Evolutionary conservation across 2,797 vertebrate genomes (phyloP).

Genomic region (Aratinga solstitialis): DNA sequence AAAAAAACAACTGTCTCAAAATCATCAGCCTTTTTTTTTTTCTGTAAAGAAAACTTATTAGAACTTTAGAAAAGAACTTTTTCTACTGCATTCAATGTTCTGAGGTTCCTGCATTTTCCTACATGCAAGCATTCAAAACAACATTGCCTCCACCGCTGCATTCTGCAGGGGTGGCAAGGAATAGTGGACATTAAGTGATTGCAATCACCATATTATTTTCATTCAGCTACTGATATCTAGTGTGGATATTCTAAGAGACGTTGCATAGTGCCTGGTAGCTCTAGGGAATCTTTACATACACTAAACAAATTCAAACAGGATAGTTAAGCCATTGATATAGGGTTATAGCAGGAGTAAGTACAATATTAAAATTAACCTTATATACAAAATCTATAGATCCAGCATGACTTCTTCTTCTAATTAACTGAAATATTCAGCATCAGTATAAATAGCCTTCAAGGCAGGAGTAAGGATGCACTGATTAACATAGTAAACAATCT

Average conservation of each 20-base stretch:
- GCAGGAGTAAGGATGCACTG: conserved; percentile 25
- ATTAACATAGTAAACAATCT: conserved; percentile 55
- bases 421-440: conserved; percentile 59
- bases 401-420: conserved; percentile 37
- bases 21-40: background rate
- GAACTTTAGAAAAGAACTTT: background rate
- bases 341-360: conserved; percentile 10
- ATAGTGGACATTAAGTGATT: background rate
- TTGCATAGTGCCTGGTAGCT: background rate
- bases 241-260: background rate
- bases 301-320: background rate
- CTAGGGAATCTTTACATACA: background rate
- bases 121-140: background rate
- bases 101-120: background rate
- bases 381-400: conserved; percentile 51
- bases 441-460: conserved; percentile 57
- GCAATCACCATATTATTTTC: background rate
- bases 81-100: background rate
- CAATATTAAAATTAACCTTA: conserved; percentile 43
- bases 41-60: background rate
- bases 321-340: conserved; percentile 5
- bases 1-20: background rate
- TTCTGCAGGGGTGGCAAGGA: background rate
- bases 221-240: background rate
- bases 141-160: background rate